Evolutionary conservation across 2,797 vertebrate species (phyloP).

Genomic region (Peromyscus melanophrys): DNA sequence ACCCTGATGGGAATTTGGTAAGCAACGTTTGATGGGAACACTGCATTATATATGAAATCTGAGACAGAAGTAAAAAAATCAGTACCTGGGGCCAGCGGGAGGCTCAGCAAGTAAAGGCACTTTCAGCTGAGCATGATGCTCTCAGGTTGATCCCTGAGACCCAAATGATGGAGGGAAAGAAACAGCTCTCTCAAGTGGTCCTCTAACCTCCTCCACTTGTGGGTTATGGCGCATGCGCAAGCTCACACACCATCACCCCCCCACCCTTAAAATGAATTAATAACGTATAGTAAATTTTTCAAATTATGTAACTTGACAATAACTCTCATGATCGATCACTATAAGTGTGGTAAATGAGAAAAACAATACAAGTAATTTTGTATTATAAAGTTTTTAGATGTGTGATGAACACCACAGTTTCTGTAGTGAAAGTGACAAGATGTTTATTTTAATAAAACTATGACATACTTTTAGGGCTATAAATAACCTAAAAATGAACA

Average conservation of each 20-base stretch:
- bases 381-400: conserved; percentile 52
- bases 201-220: not conserved
- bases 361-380: not conserved
- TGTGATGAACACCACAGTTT: not conserved
- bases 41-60: conserved; percentile 36
- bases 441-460: conserved; percentile 59
- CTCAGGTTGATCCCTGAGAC: not conserved
- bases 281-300: not conserved
- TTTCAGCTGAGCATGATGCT: not conserved
- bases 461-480: not conserved
- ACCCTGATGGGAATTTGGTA: not conserved
- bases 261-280: not conserved
- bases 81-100: not conserved
- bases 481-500: conserved; percentile 26
- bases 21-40: not conserved
- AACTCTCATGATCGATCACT: conserved; percentile 23
- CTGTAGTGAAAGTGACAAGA: conserved; percentile 3
- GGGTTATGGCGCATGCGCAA: not conserved
- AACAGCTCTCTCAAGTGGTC: not conserved
- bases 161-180: not conserved
- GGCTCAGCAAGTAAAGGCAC: not conserved
- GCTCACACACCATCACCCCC: not conserved
- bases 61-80: not conserved
- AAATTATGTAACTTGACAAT: not conserved
- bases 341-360: not conserved